Conservation (phyloP, 2,888 invertebrate species). For the Apodemia hepburni region DNA sequence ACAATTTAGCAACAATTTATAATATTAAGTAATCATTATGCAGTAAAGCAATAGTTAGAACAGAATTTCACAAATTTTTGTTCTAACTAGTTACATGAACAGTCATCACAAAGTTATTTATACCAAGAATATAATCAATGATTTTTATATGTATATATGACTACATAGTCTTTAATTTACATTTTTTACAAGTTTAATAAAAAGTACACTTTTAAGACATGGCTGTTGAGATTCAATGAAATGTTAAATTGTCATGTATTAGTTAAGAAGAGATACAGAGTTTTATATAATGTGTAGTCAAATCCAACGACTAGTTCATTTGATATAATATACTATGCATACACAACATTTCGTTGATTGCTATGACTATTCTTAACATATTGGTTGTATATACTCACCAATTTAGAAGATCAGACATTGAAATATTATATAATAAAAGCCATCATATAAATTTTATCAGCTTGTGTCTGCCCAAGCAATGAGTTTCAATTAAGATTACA, state of each 20-base stretch:
- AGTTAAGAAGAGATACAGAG: conserved; percentile 24
- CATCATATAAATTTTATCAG: conserved; percentile 37
- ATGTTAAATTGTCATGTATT: conserved; percentile 30
- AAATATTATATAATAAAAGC: conserved; percentile 27
- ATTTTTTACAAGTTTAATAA: conserved; percentile 20
- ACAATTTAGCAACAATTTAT: conserved; percentile 64
- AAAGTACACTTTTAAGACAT: conserved; percentile 25
- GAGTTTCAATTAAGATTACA: conserved; percentile 36
- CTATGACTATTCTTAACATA: conserved; percentile 21
- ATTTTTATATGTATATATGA: conserved; percentile 34
- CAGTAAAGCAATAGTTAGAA: conserved; percentile 58
- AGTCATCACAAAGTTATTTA: conserved; percentile 15
- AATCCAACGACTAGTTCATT: conserved; percentile 55
- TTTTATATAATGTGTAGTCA: conserved; percentile 21
- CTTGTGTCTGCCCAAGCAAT: conserved; percentile 21
- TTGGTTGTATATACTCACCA: conserved; percentile 45
- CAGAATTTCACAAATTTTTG: conserved; percentile 46
- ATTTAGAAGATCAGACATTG: conserved; percentile 36
- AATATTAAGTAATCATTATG: conserved; percentile 59
- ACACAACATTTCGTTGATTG: conserved; percentile 62
- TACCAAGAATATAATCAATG: conserved; percentile 13
- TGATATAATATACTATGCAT: conserved; percentile 45
- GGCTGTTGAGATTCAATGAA: conserved; percentile 10
- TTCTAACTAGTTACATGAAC: conserved; percentile 27
- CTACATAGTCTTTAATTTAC: conserved; percentile 8